Percentiles rank a stretch among this genome's conserved stretches.
phyloP scores from a whole-genome alignment of 30 jellyfish, hydroid and myxozoan genomes.

The Turritopsis dohrnii region DNA sequence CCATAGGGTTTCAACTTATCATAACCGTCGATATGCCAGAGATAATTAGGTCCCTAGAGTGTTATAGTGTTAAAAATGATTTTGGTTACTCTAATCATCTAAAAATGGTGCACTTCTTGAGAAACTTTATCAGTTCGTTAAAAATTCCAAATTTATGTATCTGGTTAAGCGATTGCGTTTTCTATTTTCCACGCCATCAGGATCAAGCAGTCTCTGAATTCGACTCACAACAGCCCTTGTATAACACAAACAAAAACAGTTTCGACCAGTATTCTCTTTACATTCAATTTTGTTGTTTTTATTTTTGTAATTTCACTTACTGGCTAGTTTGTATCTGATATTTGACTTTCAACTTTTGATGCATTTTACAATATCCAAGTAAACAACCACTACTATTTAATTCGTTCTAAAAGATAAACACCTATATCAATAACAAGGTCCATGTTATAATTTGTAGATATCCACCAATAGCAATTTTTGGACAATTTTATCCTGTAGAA shows the following conservation, averaged over 20 bases:
- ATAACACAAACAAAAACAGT: too few relatives aligned
- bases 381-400: neutral
- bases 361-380: neutral
- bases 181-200: neutral
- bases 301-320: neutral
- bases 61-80: neutral
- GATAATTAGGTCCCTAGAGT: neutral
- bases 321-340: neutral
- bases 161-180: neutral
- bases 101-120: neutral
- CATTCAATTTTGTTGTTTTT: neutral
- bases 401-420: neutral
- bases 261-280: neutral
- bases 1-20: neutral
- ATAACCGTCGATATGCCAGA: neutral
- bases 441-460: too few relatives aligned
- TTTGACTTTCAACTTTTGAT: neutral
- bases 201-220: neutral
- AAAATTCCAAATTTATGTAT: too few relatives aligned
- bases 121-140: too few relatives aligned
- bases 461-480: too few relatives aligned
- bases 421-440: too few relatives aligned
- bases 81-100: neutral
- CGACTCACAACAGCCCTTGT: neutral
- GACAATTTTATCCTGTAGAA: too few relatives aligned